Conservation (phyloP, 2,888 invertebrate species). For the Drosophila aldrichi region DNA sequence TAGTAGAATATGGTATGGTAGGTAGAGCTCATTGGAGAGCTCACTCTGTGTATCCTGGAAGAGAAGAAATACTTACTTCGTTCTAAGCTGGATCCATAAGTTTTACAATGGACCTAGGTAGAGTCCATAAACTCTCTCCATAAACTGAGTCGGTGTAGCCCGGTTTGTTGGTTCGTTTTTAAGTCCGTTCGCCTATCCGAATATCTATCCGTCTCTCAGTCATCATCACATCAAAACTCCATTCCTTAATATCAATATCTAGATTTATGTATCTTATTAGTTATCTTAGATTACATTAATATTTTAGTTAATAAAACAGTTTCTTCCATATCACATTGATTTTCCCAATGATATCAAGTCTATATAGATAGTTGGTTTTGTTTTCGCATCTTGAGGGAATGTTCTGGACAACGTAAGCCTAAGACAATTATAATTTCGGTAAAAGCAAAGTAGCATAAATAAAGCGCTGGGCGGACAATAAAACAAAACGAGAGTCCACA, state of each 20-base stretch:
- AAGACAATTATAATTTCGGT: slow-evolving; percentile 66
- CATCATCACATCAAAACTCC: neutral
- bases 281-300: too few species aligned
- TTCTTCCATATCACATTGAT: neutral
- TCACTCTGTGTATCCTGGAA: neutral
- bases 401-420: neutral
- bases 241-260: neutral
- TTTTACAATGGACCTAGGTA: too few species aligned
- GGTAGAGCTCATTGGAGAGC: neutral
- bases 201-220: too few species aligned
- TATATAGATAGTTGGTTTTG: neutral
- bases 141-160: too few species aligned
- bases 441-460: slow-evolving; percentile 48
- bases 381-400: neutral
- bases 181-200: neutral
- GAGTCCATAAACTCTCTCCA: too few species aligned
- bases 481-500: slow-evolving; percentile 38
- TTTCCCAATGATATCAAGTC: neutral
- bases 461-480: slow-evolving; percentile 22
- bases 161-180: neutral
- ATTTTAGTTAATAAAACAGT: too few species aligned
- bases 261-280: neutral
- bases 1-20: neutral
- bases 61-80: too few species aligned
- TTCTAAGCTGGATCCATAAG: neutral